Evolutionary conservation across 1,140 invertebrate genomes (phyloP).

Genomic region (Alviniconcha marisindica): DNA sequence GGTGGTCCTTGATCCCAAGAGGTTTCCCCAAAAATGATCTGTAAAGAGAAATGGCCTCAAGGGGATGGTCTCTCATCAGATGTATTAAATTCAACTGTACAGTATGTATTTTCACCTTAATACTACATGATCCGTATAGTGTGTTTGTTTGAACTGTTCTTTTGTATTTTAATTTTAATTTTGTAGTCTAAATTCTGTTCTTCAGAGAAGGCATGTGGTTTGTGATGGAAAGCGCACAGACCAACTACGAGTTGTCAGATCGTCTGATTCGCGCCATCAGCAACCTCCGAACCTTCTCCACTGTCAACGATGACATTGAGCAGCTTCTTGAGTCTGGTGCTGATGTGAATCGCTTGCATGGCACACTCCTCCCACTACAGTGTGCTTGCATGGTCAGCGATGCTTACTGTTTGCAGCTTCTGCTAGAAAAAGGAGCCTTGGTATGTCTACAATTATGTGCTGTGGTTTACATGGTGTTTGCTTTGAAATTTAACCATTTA

Average conservation of each 20-base stretch:
- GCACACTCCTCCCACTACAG: conserved; percentile 73
- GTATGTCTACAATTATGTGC: too few relatives aligned
- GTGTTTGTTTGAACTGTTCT: not conserved
- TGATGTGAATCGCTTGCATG: conserved; percentile 73
- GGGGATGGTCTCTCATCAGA: too few relatives aligned
- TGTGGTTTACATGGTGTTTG: too few relatives aligned
- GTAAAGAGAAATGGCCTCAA: too few relatives aligned
- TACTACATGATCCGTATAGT: too few relatives aligned
- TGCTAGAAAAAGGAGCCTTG: conserved; percentile 70
- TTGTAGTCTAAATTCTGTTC: too few relatives aligned
- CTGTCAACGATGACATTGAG: conserved; percentile 65
- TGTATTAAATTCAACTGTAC: too few relatives aligned
- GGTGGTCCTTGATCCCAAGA: too few relatives aligned
- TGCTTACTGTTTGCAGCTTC: conserved; percentile 55
- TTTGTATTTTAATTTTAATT: conserved; percentile 7
- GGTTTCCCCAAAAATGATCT: too few relatives aligned
- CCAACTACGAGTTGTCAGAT: conserved; percentile 71
- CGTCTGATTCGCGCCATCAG: conserved; percentile 72
- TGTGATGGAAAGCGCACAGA: conserved; percentile 72
- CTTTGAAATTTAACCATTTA: too few relatives aligned
- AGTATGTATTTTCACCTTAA: too few relatives aligned
- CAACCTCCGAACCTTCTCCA: conserved; percentile 62
- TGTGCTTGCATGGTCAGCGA: conserved; percentile 75
- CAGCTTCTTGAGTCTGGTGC: conserved; percentile 71
- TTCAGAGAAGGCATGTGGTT: conserved; percentile 70